Evolutionary conservation across 2,888 invertebrate species (phyloP), one percentile per base, ranked within the genome.

Genomic region (Terebella lapidaria): DNA sequence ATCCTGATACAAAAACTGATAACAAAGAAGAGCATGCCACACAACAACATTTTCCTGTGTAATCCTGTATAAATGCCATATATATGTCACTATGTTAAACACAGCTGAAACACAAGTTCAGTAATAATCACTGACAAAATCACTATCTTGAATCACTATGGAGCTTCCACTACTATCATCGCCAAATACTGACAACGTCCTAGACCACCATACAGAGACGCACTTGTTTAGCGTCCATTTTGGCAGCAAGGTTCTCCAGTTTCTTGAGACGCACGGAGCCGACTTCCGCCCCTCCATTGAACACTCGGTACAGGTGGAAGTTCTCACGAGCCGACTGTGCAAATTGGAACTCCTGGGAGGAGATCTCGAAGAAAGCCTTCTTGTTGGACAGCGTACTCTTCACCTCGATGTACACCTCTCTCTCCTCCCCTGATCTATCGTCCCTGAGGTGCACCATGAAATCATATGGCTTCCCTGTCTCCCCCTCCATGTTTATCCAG

Each of bases 251-350:
- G 58, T 77, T 74, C 53, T 70, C 68, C 45, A 78, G 70, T 3
- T 72, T 64, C 0, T 72, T 69, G 3, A 78, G 67, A 35, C 69
- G 57, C 0, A 75, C 72, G 29, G 26, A 5, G 25, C 64, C 62
- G 3, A 68, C 65, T 1, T 63, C 60, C 35, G 71, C 62, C 1
- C 76, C 75, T 0, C 75, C 77, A 63, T 72, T 74, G 57, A 72
- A 78, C 25, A 78, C 71, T 18, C 78, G 65, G 60, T 75, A 78
- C 15, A 78, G 68, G 56, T 77, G 73, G 59, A 70, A 78, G n/a
- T 66, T 62, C 20, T 71, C 70, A 22, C 66, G 67, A 24, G 70
- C 61, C 30, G 72, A 68, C 4, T 69, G 60, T 0, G 78, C 78
- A 69, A 75, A 76, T 57, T 71, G 64, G 3, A 78, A 64, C 65